Percentiles rank a stretch among this genome's conserved stretches.
These are phyloP conservation scores for Leptogaster cylindrica DNA, from an alignment of 2,888 invertebrate genomes.

Conservation along the genomic window DNA sequence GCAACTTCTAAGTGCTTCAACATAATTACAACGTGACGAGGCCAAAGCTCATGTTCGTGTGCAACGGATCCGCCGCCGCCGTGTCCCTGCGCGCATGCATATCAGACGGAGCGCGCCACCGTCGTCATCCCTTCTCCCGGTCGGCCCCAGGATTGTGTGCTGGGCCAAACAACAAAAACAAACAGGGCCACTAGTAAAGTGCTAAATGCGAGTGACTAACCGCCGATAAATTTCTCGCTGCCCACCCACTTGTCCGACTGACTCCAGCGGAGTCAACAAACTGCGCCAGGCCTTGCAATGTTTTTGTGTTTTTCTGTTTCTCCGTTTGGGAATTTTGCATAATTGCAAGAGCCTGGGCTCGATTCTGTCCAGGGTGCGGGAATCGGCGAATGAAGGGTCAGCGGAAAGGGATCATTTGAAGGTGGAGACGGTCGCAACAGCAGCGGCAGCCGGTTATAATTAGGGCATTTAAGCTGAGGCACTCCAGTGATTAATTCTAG, in stretches of 20 bases:
- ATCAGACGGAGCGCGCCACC: neutral
- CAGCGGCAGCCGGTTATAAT: slow-evolving; percentile 33
- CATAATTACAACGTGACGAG: slow-evolving; percentile 40
- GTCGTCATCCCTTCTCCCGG: neutral
- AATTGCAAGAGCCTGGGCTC: slow-evolving; percentile 19
- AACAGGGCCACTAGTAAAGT: slow-evolving; percentile 24
- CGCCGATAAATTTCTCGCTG: slow-evolving; percentile 42
- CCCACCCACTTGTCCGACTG: slow-evolving; percentile 40
- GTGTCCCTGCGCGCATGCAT: neutral
- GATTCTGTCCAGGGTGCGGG: neutral
- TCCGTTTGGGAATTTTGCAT: slow-evolving; percentile 37
- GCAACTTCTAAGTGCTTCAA: slow-evolving; percentile 29
- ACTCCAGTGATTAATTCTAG: slow-evolving; percentile 31
- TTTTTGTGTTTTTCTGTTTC: slow-evolving; percentile 23
- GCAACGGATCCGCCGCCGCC: slow-evolving; percentile 14
- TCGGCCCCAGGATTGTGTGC: slow-evolving; percentile 19
- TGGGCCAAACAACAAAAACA: slow-evolving; percentile 31
- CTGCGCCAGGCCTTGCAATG: slow-evolving; percentile 37
- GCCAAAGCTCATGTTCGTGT: slow-evolving; percentile 38
- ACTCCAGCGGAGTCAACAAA: slow-evolving; percentile 39
- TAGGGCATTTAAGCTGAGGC: slow-evolving; percentile 33
- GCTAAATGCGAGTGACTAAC: slow-evolving; percentile 43
- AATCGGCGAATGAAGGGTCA: neutral
- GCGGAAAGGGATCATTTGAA: neutral
- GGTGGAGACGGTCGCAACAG: neutral